Conservation (phyloP, 2,888 invertebrate genomes). For the Eupeodes latifasciatus region DNA sequence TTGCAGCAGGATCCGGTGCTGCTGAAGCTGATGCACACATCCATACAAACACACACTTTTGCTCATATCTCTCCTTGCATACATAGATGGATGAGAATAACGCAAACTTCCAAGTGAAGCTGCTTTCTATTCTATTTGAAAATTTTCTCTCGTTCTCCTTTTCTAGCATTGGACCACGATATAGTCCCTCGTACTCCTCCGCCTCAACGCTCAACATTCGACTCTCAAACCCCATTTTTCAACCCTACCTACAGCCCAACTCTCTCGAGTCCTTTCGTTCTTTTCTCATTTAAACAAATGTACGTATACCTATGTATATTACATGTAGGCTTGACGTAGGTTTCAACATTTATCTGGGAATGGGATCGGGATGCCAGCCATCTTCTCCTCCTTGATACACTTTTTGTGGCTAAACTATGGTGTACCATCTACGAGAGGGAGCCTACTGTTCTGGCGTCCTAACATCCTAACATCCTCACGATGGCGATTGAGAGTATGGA, state of each 20-base stretch:
- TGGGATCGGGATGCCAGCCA: conserved; percentile 65
- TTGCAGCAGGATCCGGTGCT: conserved; percentile 68
- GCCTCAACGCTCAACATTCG: conserved; percentile 4
- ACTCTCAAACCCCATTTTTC: too few relatives aligned
- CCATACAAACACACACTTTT: conserved; percentile 57
- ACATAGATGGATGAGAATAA: conserved; percentile 37
- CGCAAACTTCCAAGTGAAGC: conserved; percentile 71
- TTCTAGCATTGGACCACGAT: conserved; percentile 67
- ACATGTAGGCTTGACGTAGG: conserved; percentile 73
- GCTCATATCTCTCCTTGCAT: conserved; percentile 48
- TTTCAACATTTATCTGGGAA: conserved; percentile 66
- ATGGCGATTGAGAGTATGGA: conserved; percentile 36
- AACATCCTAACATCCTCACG: neutral
- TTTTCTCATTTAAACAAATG: conserved; percentile 76
- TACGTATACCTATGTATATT: conserved; percentile 51
- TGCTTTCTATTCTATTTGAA: conserved; percentile 63
- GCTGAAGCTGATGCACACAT: conserved; percentile 21
- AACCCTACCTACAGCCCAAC: conserved; percentile 16
- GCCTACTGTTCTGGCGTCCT: conserved; percentile 25
- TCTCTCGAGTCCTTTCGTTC: conserved; percentile 75
- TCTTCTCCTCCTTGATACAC: conserved; percentile 73
- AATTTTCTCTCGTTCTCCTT: conserved; percentile 75
- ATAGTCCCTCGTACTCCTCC: conserved; percentile 61
- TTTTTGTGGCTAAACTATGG: conserved; percentile 75
- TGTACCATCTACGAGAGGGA: conserved; percentile 72